phyloP scores from a whole-genome alignment of 2,797 vertebrate genomes.

The Scolopax bukidnonensis region DNA sequence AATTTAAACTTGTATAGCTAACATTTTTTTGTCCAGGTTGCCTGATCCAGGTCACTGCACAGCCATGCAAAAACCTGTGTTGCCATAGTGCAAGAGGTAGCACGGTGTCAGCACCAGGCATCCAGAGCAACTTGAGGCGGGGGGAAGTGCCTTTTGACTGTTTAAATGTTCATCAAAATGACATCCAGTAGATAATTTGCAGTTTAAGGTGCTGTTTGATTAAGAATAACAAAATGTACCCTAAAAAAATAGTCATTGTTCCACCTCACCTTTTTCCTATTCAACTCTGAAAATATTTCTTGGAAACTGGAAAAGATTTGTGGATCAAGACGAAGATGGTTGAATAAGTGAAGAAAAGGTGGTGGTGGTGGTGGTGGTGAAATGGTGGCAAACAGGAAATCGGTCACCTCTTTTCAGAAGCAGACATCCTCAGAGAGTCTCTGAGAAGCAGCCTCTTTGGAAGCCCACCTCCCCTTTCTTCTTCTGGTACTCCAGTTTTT shows the following conservation, averaged over 20 bases:
- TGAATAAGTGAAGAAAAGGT: background rate
- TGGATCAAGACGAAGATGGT: background rate
- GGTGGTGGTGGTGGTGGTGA: background rate
- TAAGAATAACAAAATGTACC: background rate
- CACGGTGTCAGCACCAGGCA: background rate
- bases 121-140: background rate
- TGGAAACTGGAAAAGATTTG: background rate
- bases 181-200: background rate
- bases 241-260: background rate
- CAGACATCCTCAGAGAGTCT: background rate
- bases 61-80: background rate
- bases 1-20: background rate
- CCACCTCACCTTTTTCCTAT: background rate
- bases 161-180: background rate
- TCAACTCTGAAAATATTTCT: background rate
- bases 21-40: background rate
- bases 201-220: background rate
- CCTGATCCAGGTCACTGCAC: background rate
- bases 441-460: background rate
- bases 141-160: background rate
- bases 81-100: background rate
- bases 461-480: background rate
- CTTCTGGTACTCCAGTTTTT: background rate
- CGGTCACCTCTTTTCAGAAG: background rate
- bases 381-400: background rate